phyloP scores from a whole-genome alignment of 1,140 invertebrate genomes.

The Trachymyrmex septentrionalis region DNA sequence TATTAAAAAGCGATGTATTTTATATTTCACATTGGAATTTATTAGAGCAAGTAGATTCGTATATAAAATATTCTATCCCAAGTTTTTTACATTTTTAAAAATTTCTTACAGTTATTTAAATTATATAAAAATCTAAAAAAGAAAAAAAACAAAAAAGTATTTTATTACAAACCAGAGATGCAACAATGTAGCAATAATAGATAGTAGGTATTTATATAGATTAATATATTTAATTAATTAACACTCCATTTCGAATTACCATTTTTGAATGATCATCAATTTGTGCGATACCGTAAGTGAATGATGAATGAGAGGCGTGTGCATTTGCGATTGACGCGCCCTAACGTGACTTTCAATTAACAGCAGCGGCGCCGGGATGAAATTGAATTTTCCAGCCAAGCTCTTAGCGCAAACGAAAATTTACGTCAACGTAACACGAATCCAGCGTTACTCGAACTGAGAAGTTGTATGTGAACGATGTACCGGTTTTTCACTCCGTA shows the following conservation, averaged over 20 bases:
- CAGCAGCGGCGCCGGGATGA: not conserved
- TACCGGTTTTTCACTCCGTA: conserved; percentile 32
- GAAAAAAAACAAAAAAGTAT: not conserved
- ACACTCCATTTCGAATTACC: not conserved
- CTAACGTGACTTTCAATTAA: conserved; percentile 54
- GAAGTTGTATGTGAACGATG: not conserved
- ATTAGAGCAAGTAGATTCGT: not conserved
- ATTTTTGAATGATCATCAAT: conserved; percentile 4
- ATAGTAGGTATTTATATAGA: too few relatives aligned
- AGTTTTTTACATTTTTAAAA: too few relatives aligned
- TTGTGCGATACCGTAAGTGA: not conserved
- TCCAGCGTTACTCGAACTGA: conserved; percentile 14
- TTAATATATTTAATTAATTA: not conserved
- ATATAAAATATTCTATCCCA: not conserved
- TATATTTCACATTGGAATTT: not conserved
- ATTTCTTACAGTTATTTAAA: not conserved
- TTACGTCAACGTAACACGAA: conserved; percentile 54
- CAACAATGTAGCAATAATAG: not conserved
- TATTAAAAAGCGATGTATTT: not conserved
- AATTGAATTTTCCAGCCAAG: conserved; percentile 59
- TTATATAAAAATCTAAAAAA: not conserved
- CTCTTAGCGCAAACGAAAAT: conserved; percentile 62
- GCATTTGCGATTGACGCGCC: conserved; percentile 31
- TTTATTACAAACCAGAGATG: not conserved
- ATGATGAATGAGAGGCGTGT: conserved; percentile 10